These are phyloP conservation scores for Rhagophthalmus giganteus DNA, from an alignment of 2,888 invertebrate species.

Conservation along the genomic window DNA sequence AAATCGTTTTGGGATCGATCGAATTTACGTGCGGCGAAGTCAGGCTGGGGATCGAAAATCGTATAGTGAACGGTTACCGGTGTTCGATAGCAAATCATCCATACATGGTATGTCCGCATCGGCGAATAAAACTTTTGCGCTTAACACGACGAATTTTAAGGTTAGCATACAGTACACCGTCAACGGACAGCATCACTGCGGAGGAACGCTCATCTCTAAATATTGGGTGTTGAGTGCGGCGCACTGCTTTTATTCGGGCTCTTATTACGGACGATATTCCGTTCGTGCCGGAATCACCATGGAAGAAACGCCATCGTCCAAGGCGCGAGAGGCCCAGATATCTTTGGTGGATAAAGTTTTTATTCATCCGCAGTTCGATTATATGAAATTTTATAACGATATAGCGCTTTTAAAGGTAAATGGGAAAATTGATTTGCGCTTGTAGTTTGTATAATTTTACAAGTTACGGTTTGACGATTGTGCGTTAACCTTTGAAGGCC, in stretches of 20 bases:
- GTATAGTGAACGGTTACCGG: conserved; percentile 1
- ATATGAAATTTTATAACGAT: not conserved
- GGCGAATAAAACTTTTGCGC: not conserved
- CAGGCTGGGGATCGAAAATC: not conserved
- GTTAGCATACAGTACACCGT: not conserved
- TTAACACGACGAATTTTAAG: not conserved
- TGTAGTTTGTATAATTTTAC: not conserved
- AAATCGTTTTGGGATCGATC: too few species aligned
- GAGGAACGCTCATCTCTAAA: conserved; percentile 7
- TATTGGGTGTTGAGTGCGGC: conserved; percentile 12
- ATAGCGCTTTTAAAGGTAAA: not conserved
- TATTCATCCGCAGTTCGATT: too few species aligned
- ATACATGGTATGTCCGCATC: conserved; percentile 5
- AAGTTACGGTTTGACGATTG: too few species aligned
- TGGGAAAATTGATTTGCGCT: too few species aligned
- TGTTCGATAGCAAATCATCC: conserved; percentile 1
- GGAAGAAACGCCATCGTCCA: not conserved
- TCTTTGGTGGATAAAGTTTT: not conserved
- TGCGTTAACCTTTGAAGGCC: too few species aligned
- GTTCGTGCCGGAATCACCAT: not conserved
- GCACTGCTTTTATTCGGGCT: conserved; percentile 1
- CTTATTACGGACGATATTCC: not conserved
- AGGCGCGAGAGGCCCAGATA: not conserved
- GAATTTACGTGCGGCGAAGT: not conserved
- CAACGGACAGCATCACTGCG: conserved; percentile 1